Evolutionary conservation across 2,888 invertebrate genomes (phyloP).

Genomic region (Stenurella melanura): DNA sequence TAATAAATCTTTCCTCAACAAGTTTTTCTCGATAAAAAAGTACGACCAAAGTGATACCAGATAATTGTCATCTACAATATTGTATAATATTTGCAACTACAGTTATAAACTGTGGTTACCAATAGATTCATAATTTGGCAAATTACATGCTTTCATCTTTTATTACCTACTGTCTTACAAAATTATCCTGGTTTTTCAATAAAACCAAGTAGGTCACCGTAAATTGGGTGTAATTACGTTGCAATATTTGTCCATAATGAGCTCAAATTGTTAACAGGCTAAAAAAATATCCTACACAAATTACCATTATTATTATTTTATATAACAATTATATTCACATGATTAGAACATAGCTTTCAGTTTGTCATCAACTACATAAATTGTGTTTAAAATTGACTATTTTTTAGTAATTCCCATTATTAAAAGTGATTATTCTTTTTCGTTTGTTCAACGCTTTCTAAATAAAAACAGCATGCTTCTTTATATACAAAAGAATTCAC

Average conservation of each 20-base stretch:
- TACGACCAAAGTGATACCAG: neutral
- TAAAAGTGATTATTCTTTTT: neutral
- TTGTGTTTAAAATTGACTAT: neutral
- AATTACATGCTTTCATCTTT: constrained; percentile 4
- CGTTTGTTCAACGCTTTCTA: constrained; percentile 19
- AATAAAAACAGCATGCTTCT: neutral
- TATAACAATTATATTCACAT: constrained; percentile 3
- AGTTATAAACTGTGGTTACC: neutral
- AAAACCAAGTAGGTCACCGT: constrained; percentile 10
- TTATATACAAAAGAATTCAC: neutral
- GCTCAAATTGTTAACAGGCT: neutral
- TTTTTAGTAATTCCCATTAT: neutral
- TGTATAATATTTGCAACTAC: neutral
- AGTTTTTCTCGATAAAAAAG: neutral
- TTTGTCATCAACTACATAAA: constrained; percentile 6
- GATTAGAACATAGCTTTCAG: neutral
- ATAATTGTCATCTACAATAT: neutral
- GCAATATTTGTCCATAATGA: neutral
- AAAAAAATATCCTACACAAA: neutral
- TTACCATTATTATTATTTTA: neutral
- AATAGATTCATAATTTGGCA: neutral
- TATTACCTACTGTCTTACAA: neutral
- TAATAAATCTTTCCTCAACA: too few species aligned
- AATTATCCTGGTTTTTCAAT: neutral
- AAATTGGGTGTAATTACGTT: constrained; percentile 8